Evolutionary conservation across 2,888 invertebrate genomes (phyloP).

Genomic region (Plebejus anna): DNA sequence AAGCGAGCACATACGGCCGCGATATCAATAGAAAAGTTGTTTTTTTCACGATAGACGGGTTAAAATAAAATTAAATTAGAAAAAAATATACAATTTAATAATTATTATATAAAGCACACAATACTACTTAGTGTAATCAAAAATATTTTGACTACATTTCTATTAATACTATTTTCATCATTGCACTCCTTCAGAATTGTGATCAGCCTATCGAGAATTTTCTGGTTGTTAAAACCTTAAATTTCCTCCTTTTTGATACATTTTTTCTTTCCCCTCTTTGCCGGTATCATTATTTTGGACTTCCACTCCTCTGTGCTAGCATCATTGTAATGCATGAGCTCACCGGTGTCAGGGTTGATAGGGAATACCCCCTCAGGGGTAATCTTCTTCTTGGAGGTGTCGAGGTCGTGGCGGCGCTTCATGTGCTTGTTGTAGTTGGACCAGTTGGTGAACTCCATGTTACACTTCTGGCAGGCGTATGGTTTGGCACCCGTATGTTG

Average conservation of each 20-base stretch:
- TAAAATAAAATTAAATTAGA: not conserved
- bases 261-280: constrained; percentile 64
- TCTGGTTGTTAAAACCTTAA: not conserved
- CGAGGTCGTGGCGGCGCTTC: constrained; percentile 84
- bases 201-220: not conserved
- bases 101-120: not conserved
- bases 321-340: constrained; percentile 59
- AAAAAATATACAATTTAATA: not conserved
- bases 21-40: no score
- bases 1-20: no score
- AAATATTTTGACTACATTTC: not conserved
- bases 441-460: constrained; percentile 88
- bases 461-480: constrained; percentile 85
- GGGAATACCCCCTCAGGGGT: constrained; percentile 76
- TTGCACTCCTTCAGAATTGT: not conserved
- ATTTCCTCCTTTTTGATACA: constrained; percentile 52
- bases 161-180: constrained; percentile 6
- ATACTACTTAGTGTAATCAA: not conserved
- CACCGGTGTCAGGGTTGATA: constrained; percentile 66
- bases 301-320: constrained; percentile 69
- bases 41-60: no score
- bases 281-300: constrained; percentile 66
- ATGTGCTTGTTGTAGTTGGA: constrained; percentile 91
- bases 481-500: constrained; percentile 87
- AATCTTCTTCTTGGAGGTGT: constrained; percentile 73